Base-by-base conservation (phyloP, 2,888 invertebrate species). In the Drosophila neotestacea region DNA sequence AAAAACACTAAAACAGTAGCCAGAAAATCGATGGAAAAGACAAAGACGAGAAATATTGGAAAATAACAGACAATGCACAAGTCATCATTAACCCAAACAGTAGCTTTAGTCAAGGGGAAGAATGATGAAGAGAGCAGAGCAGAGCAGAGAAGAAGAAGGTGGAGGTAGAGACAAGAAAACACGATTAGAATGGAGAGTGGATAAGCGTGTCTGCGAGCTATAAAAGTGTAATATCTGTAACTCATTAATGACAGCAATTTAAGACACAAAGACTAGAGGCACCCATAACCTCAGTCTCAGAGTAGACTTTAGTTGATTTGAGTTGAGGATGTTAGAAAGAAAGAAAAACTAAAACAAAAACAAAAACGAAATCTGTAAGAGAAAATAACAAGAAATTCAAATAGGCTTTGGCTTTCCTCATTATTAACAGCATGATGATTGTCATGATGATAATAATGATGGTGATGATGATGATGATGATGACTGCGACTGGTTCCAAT, bases 211-310 rank as follows among this genome's bases (percentile, higher is more conserved):
- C 90, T 88, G 90, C 72, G 79, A 79, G 90, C 85, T 76, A 90
- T 90, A 89, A 89, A 85, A 88, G 88, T 89, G 90, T 89, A 89
- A 90, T 90, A 89, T 89, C 89, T 90, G 88, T 88, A 90, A 89
- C 88, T 90, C 89, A 87, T 88, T 89, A 89, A 90, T 88, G 88
- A 88, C 87, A 90, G 90, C 82, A 88, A 85, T 85, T 88, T 83
- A 72, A 90, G 88, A 76, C 76, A 56, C 61, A 77, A 55, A 75
- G 58, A 46, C 55, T 39, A 36, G 16, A 34, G 48, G 2, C 32
- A 27, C 30, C 6, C 16, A n/a, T 6, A 34, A 32, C 32, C 48
- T 2, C 1, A 22, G 22, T 2, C 48, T 16, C 32, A 16, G 16
- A 32, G 9, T 6, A 16, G 32, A 48, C 48, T 32, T n/a, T 16